phyloP scores from a whole-genome alignment of 2,797 vertebrate species.

The Lepus oiostolus region DNA sequence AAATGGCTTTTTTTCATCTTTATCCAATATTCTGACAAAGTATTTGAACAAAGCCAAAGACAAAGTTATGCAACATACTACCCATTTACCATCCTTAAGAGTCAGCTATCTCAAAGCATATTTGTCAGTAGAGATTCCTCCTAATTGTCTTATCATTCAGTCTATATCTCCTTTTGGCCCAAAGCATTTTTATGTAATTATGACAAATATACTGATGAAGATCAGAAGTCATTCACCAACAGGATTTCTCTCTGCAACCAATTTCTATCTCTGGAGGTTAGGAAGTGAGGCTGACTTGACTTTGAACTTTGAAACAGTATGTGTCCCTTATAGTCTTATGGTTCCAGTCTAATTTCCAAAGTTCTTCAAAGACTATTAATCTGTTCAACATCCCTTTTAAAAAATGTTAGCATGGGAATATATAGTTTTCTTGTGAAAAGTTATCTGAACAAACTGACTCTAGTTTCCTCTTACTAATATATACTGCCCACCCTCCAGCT shows the following conservation, averaged over 20 bases:
- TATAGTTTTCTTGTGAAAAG: conserved; percentile 4
- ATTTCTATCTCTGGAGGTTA: background rate
- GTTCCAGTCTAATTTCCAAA: background rate
- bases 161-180: background rate
- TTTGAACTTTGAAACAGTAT: background rate
- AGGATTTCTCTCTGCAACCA: background rate
- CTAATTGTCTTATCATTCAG: background rate
- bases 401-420: background rate
- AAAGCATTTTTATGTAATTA: background rate
- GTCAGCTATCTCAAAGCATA: background rate
- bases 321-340: background rate
- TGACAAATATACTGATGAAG: background rate
- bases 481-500: background rate
- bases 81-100: background rate
- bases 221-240: background rate
- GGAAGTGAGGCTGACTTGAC: background rate
- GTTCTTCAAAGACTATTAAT: background rate
- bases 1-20: background rate
- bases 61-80: background rate
- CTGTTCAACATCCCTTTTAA: background rate
- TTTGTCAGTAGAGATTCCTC: background rate
- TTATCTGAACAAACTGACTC: background rate
- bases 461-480: background rate
- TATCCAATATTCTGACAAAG: background rate
- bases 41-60: background rate